Conservation (phyloP, 2,113 vertebrate species). For the Toxotes jaculatrix region DNA sequence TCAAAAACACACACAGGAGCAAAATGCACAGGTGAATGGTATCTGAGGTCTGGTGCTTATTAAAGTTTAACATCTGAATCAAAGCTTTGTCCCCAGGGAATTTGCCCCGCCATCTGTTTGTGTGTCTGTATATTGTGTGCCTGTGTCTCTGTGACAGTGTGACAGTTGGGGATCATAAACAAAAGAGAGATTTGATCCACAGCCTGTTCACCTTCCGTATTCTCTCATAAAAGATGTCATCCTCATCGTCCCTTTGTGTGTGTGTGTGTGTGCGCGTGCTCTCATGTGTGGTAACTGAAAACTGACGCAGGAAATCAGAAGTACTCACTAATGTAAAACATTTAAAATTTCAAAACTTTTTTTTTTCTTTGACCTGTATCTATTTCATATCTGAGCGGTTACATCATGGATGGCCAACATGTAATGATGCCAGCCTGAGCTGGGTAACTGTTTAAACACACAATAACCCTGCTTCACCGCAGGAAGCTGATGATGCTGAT, state of each 20-base stretch:
- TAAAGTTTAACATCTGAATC: slow-evolving; percentile 22
- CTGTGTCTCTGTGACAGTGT: neutral
- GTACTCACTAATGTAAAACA: no score
- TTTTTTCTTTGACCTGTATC: neutral
- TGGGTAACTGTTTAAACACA: no score
- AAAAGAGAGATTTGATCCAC: slow-evolving; percentile 40
- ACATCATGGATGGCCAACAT: neutral
- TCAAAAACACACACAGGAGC: neutral
- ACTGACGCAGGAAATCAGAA: no score
- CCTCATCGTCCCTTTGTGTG: neutral
- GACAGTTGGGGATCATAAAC: slow-evolving; percentile 4
- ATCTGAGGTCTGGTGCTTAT: neutral
- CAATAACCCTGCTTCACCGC: no score
- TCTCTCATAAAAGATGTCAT: neutral
- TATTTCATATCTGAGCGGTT: neutral
- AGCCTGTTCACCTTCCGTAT: slow-evolving; percentile 10
- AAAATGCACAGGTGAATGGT: neutral
- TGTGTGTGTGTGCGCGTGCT: neutral
- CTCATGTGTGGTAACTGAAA: no score
- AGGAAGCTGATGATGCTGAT: no score
- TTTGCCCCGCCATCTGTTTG: neutral
- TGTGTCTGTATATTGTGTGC: neutral
- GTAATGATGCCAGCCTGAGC: neutral
- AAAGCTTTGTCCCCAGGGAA: neutral
- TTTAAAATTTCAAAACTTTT: no score